Evolutionary conservation across 2,888 invertebrate genomes (phyloP).

Genomic region (Eupithecia centaureata): DNA sequence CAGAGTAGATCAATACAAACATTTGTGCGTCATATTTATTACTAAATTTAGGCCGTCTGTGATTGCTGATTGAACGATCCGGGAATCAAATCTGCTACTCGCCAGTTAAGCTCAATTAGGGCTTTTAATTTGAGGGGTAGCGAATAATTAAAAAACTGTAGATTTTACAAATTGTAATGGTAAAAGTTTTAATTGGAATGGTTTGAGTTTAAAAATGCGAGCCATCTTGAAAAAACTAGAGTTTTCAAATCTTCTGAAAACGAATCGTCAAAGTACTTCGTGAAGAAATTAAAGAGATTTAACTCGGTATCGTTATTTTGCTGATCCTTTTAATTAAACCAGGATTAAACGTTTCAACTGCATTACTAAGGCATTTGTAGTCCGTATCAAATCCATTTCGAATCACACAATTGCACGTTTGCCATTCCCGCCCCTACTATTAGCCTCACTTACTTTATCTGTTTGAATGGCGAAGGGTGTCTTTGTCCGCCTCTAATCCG

Average conservation of each 20-base stretch:
- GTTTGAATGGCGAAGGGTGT: constrained; percentile 64
- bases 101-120: constrained; percentile 42
- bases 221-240: background rate
- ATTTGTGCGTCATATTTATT: no score
- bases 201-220: constrained; percentile 34
- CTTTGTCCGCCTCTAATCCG: constrained; percentile 77
- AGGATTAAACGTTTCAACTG: constrained; percentile 42
- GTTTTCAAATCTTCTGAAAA: background rate
- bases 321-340: constrained; percentile 43
- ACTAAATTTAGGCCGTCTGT: no score
- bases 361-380: constrained; percentile 56
- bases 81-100: constrained; percentile 51
- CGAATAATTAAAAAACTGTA: constrained; percentile 52
- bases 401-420: constrained; percentile 70
- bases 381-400: constrained; percentile 71
- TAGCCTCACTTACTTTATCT: constrained; percentile 76
- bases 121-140: constrained; percentile 52
- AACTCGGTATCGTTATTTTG: background rate
- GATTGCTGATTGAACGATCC: no score
- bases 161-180: constrained; percentile 53
- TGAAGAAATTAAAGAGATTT: background rate
- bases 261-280: background rate
- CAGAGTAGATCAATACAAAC: no score
- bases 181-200: constrained; percentile 42
- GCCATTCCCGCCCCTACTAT: constrained; percentile 75